These are phyloP conservation scores for Microtus obscurus DNA, from an alignment of 2,797 vertebrate genomes.

Conservation along the genomic window DNA sequence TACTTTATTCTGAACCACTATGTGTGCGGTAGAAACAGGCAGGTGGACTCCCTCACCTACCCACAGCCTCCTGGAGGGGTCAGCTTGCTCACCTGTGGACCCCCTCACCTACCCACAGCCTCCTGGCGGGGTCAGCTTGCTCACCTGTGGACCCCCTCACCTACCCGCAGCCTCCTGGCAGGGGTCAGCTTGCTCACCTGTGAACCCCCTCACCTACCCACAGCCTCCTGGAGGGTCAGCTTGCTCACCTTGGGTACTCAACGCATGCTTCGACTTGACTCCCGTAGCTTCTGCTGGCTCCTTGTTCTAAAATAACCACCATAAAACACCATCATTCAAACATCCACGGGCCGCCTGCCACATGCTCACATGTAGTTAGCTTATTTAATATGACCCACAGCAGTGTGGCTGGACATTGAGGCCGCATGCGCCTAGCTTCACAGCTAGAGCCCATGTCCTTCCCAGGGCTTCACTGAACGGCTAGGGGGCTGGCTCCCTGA, in stretches of 20 bases:
- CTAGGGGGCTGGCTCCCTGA: neutral
- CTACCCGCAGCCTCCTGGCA: slow-evolving; percentile 76
- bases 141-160: slow-evolving; percentile 83
- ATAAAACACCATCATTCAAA: neutral
- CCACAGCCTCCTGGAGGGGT: slow-evolving; percentile 79
- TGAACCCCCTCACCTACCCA: slow-evolving; percentile 86
- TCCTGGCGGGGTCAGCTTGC: no score
- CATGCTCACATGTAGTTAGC: neutral
- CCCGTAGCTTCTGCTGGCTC: slow-evolving; percentile 88
- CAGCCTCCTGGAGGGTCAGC: slow-evolving; percentile 82
- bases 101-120: no score
- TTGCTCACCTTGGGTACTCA: slow-evolving; percentile 86
- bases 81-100: slow-evolving; percentile 82
- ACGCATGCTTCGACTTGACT: slow-evolving; percentile 84
- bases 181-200: slow-evolving; percentile 81
- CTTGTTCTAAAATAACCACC: slow-evolving; percentile 87
- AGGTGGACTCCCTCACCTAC: slow-evolving; percentile 85
- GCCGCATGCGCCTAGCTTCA: neutral
- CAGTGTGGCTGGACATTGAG: neutral
- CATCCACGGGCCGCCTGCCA: neutral
- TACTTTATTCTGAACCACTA: neutral
- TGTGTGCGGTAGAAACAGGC: neutral
- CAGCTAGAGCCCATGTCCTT: neutral
- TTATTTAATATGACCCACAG: neutral
- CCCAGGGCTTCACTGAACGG: neutral